Base-by-base conservation (phyloP, 1,140 invertebrate genomes). In the Drosophila bocqueti region DNA sequence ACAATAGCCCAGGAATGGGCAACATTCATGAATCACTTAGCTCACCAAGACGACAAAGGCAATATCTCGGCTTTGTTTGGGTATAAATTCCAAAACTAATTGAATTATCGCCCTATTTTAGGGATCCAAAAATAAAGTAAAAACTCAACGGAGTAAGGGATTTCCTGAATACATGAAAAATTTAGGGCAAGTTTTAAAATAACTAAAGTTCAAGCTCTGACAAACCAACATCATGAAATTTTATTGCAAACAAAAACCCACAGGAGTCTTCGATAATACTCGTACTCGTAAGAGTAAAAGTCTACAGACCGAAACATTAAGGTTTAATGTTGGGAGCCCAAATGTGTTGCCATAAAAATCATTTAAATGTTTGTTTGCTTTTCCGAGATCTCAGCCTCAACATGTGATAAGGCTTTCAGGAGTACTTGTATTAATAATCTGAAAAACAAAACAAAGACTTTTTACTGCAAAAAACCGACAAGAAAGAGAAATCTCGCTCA, bases 351-450 rank as follows among this genome's bases (percentile, higher is more conserved):
- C 79, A 86, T 86, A 86, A 86, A 86, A 86, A 86, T 86, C 83
- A 86, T 86, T 86, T 79, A 83, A 86, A 87, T 86, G 83, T 87
- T 78, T 84, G 72, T 74, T 76, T 82, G 52, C 49, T 61, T 57
- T 21, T 3, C n/a, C 40, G 7, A 52, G 47, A 66, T 45, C 34
- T 31, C 21, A 31, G 45, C 58, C 76, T 57, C 31, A 76, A 83
- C 64, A 26, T 64, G 65, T 68, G 63, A 86, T 79, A 79, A 74
- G 79, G 61, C 81, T 79, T 63, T 24, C 34, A 42, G 63, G 62
- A 18, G 21, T 59, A 83, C 66, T 66, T 79, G 69, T 81, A 73
- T 85, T 79, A 79, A 81, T 85, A 81, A 76, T 86, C 71, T 79
- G 46, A 9, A 80, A 69, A 50, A 43, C 40, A 31, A 76, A 84